Percentiles rank a stretch among this genome's conserved stretches.
phyloP scores from a whole-genome alignment of 2,113 vertebrate species.

The Nibea coibor region DNA sequence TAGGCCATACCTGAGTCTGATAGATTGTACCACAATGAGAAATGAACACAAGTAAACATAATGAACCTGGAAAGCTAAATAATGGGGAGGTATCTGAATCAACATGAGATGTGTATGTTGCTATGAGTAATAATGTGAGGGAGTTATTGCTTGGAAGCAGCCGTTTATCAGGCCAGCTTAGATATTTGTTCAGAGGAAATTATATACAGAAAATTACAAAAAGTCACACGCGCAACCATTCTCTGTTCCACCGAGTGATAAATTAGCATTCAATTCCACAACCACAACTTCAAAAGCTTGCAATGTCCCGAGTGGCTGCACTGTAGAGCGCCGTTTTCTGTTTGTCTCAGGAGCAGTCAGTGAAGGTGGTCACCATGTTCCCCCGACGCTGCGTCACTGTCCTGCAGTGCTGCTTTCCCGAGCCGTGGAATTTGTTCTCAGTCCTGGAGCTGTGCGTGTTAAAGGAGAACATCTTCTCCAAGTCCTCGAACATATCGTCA shows the following conservation, averaged over 20 bases:
- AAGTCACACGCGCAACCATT: conserved; percentile 45
- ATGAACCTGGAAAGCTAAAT: conserved; percentile 41
- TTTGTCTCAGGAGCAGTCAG: conserved; percentile 89
- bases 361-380: conserved; percentile 98
- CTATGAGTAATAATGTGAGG: conserved; percentile 24
- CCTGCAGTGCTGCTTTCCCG: conserved; percentile 91
- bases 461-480: conserved; percentile 98
- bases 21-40: conserved; percentile 42
- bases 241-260: conserved; percentile 57
- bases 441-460: conserved; percentile 84
- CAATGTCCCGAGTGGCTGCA: conserved; percentile 6
- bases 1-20: conserved; percentile 61
- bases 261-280: conserved; percentile 72
- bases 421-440: conserved; percentile 87
- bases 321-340: neutral
- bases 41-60: conserved; percentile 44
- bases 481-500: conserved; percentile 94
- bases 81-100: conserved; percentile 37
- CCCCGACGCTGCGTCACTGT: conserved; percentile 96
- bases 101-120: conserved; percentile 21
- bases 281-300: conserved; percentile 11
- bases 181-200: conserved; percentile 67
- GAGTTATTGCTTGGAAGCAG: conserved; percentile 70
- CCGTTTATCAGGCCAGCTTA: conserved; percentile 29
- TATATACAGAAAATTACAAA: conserved; percentile 42